phyloP scores from a whole-genome alignment of 2,113 vertebrate species.

The Dromaius novaehollandiae region DNA sequence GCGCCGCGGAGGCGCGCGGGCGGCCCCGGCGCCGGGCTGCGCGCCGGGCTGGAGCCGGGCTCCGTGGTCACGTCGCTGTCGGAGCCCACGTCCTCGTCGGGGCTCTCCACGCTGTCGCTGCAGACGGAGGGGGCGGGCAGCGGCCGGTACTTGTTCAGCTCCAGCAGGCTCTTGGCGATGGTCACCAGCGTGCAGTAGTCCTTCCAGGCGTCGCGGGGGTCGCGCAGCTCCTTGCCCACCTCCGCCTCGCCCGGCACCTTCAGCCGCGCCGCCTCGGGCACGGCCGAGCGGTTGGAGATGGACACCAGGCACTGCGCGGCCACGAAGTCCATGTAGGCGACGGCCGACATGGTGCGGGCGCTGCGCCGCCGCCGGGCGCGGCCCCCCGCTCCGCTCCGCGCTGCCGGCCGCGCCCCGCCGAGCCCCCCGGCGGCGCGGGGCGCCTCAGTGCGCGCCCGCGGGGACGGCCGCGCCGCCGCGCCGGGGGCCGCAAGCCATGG shows the following conservation, averaged over 20 bases:
- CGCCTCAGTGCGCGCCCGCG: background rate
- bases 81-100: slow-evolving; percentile 78
- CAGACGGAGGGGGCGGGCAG: slow-evolving; percentile 75
- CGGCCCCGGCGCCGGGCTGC: slow-evolving; percentile 71
- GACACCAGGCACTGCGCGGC: slow-evolving; percentile 85
- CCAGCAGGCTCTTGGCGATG: slow-evolving; percentile 93
- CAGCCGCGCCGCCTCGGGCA: slow-evolving; percentile 67
- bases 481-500: background rate
- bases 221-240: slow-evolving; percentile 74
- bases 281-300: slow-evolving; percentile 77
- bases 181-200: slow-evolving; percentile 91
- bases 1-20: slow-evolving; percentile 72
- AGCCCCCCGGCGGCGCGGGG: background rate
- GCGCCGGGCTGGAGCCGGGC: slow-evolving; percentile 77
- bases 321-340: slow-evolving; percentile 82
- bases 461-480: background rate
- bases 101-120: slow-evolving; percentile 79
- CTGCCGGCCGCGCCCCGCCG: background rate
- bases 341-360: slow-evolving; percentile 77
- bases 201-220: slow-evolving; percentile 85
- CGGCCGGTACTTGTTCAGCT: slow-evolving; percentile 88
- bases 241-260: slow-evolving; percentile 69
- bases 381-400: background rate
- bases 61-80: slow-evolving; percentile 79
- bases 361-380: background rate